A percentile compares a stretch with the other conserved stretches of the same genome.
phyloP scores from a whole-genome alignment of 1,140 invertebrate species.

The Aphelenchoides fujianensis region DNA sequence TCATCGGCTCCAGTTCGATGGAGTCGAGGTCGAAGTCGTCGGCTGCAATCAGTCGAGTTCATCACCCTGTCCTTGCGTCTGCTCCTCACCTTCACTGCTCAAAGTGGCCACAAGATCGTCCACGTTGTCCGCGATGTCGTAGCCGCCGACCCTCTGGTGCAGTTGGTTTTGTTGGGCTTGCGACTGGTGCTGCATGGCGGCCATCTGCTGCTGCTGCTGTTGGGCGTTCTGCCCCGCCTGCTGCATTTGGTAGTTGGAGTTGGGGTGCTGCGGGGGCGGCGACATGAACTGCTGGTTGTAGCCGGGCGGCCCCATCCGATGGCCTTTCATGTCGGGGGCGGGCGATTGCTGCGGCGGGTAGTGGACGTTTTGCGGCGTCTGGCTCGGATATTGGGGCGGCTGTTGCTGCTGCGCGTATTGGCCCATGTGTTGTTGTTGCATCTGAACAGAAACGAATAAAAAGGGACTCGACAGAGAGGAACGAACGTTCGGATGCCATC shows the following conservation, averaged over 20 bases:
- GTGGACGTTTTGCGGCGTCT: too few species aligned
- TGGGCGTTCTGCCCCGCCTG: conserved; percentile 6
- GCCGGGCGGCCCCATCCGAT: background rate
- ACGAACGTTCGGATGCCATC: conserved; percentile 15
- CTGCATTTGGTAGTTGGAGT: conserved; percentile 5
- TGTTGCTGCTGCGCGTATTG: conserved; percentile 30
- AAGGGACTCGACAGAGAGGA: background rate
- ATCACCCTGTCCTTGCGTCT: background rate
- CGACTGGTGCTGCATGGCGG: conserved; percentile 23
- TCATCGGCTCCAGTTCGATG: conserved; percentile 6
- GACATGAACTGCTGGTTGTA: conserved; percentile 26
- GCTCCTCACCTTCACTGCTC: background rate
- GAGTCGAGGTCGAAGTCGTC: conserved; percentile 20
- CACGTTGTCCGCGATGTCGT: conserved; percentile 19
- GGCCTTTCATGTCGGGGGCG: background rate
- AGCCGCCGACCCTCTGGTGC: conserved; percentile 14
- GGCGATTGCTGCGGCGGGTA: conserved; percentile 3
- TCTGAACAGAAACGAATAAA: background rate
- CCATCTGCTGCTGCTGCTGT: conserved; percentile 31
- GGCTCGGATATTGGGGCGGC: conserved; percentile 15
- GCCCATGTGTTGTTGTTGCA: conserved; percentile 15
- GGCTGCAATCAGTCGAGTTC: background rate
- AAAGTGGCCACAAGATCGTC: conserved; percentile 11
- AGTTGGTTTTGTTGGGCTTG: conserved; percentile 7
- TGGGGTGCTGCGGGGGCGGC: background rate